Conservation (phyloP, 2,113 vertebrate genomes). For the Lanius ludovicianus region DNA sequence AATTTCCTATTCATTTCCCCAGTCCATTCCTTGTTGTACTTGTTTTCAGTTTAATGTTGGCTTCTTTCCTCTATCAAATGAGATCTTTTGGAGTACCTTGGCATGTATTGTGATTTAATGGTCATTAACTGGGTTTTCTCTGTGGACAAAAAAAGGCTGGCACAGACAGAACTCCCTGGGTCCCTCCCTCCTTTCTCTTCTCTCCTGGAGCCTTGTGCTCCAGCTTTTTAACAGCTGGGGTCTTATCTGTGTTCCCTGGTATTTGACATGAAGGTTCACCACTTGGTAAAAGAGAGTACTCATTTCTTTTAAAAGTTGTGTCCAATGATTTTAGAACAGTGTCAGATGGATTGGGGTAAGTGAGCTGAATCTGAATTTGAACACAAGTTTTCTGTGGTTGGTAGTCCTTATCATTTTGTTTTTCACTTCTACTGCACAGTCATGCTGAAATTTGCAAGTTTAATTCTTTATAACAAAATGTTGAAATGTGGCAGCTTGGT, state of each 20-base stretch:
- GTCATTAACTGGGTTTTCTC: constrained; percentile 37
- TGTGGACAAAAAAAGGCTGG: neutral
- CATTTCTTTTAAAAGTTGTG: neutral
- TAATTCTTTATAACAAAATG: constrained; percentile 31
- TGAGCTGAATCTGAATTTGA: neutral
- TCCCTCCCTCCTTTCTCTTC: neutral
- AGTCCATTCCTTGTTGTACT: neutral
- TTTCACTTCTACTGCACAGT: neutral
- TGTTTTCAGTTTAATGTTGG: constrained; percentile 27
- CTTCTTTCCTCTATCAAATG: constrained; percentile 41
- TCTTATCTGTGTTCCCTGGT: neutral
- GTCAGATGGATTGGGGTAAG: neutral
- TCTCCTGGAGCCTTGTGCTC: neutral
- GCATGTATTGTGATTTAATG: constrained; percentile 37
- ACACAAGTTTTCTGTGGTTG: neutral
- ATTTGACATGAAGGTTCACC: neutral
- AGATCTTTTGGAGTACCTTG: constrained; percentile 42
- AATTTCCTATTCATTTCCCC: constrained; percentile 38
- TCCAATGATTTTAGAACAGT: neutral
- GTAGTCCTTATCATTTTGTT: neutral
- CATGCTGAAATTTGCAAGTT: constrained; percentile 45
- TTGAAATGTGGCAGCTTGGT: constrained; percentile 15
- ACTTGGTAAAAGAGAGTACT: neutral
- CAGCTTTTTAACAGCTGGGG: neutral
- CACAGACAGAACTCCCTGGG: neutral